These are phyloP conservation scores for Galeruca laticollis DNA, from an alignment of 2,888 invertebrate species.

Conservation along the genomic window DNA sequence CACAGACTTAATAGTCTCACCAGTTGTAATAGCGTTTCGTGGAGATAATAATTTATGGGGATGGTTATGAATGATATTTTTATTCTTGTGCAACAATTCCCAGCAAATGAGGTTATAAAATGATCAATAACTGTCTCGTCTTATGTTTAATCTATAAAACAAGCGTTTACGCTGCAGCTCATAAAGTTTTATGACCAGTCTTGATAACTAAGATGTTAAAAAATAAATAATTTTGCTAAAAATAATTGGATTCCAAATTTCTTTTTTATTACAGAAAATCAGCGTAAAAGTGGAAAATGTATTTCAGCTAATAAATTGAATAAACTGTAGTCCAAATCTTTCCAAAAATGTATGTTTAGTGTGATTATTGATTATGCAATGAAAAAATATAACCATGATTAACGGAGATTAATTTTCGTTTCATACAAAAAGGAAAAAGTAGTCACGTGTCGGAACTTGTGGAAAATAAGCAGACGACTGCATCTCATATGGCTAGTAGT, in stretches of 20 bases:
- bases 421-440: too few species aligned
- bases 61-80: neutral
- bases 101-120: constrained; percentile 4
- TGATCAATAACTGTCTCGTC: constrained; percentile 3
- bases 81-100: neutral
- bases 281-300: neutral
- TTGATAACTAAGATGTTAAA: neutral
- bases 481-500: too few species aligned
- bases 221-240: neutral
- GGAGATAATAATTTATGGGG: neutral
- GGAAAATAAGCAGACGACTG: too few species aligned
- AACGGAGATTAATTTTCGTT: too few species aligned
- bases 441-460: too few species aligned
- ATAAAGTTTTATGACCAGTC: constrained; percentile 3
- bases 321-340: neutral
- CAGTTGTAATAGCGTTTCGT: neutral
- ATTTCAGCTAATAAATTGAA: neutral
- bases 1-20: too few species aligned
- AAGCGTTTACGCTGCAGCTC: neutral
- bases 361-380: neutral
- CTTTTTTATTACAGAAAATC: neutral
- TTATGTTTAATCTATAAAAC: constrained; percentile 2
- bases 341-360: neutral
- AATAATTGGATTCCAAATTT: constrained; percentile 1
- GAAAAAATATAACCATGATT: too few species aligned